Conservation (phyloP, 2,888 invertebrate genomes). For the Mechanitis messenoides region DNA sequence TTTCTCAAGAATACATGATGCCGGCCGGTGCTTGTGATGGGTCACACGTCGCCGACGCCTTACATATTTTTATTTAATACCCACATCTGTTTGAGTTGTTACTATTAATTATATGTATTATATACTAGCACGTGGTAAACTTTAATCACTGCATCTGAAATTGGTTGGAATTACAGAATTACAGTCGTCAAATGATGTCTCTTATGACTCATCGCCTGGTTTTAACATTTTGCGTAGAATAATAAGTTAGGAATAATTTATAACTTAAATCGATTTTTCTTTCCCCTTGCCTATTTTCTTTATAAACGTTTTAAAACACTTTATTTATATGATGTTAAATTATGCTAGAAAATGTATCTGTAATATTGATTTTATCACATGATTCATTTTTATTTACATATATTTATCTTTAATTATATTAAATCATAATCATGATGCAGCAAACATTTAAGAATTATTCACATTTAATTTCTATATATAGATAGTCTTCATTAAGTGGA, state of each 20-base stretch:
- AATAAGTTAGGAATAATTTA: constrained; percentile 4
- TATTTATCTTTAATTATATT: too few relatives aligned
- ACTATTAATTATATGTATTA: neutral
- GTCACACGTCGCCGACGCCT: constrained; percentile 33
- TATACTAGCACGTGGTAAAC: constrained; percentile 2
- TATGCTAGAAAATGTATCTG: too few relatives aligned
- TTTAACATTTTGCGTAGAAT: constrained; percentile 11
- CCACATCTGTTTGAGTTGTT: neutral
- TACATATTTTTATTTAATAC: constrained; percentile 1
- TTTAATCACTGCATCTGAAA: neutral
- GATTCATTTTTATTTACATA: too few relatives aligned
- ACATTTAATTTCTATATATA: too few relatives aligned
- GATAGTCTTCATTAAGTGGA: too few relatives aligned
- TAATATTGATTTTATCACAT: too few relatives aligned
- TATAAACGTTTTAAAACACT: too few relatives aligned
- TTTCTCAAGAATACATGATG: constrained; percentile 11
- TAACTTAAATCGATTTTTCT: neutral
- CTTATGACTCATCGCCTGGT: constrained; percentile 13
- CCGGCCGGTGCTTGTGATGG: constrained; percentile 37
- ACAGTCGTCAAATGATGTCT: constrained; percentile 7
- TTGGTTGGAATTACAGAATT: neutral
- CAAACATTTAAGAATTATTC: too few relatives aligned
- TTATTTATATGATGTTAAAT: too few relatives aligned
- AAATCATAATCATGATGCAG: too few relatives aligned
- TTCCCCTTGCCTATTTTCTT: neutral